Evolutionary conservation across 2,888 invertebrate species (phyloP).

Genomic region (Ophion ventricosus): DNA sequence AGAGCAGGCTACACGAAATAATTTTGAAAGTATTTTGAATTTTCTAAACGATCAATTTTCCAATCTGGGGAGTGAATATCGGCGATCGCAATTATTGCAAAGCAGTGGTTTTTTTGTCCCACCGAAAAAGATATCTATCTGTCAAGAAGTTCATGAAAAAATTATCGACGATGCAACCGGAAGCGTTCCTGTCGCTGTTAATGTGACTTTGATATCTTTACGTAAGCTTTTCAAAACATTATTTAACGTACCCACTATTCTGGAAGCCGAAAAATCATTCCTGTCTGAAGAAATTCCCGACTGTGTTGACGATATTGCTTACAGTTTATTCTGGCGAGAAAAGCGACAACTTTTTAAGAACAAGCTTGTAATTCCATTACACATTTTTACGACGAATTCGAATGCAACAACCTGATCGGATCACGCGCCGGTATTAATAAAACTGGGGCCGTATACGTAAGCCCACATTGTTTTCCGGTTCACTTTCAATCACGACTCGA

Average conservation of each 20-base stretch:
- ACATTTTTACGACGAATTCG: too few relatives aligned
- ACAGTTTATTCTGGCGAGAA: background rate
- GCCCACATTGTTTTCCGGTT: too few relatives aligned
- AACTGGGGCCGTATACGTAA: too few relatives aligned
- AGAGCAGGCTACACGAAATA: slow-evolving; percentile 12
- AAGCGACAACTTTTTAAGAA: background rate
- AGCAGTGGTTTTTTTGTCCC: background rate
- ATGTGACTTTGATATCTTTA: background rate
- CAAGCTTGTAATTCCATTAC: too few relatives aligned
- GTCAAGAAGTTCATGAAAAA: background rate
- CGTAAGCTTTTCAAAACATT: background rate
- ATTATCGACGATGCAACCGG: background rate
- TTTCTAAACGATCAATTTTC: background rate
- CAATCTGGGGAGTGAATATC: background rate
- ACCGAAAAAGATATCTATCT: background rate
- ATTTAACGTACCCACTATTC: background rate
- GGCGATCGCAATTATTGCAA: background rate
- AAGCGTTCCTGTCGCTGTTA: background rate
- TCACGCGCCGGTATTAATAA: too few relatives aligned
- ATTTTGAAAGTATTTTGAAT: background rate
- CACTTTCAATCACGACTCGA: too few relatives aligned
- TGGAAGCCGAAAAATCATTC: background rate
- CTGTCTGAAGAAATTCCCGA: background rate
- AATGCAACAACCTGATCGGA: too few relatives aligned
- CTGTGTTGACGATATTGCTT: background rate